These are phyloP conservation scores for Cephus sareptanus DNA, from an alignment of 2,888 invertebrate genomes.

Conservation along the genomic window DNA sequence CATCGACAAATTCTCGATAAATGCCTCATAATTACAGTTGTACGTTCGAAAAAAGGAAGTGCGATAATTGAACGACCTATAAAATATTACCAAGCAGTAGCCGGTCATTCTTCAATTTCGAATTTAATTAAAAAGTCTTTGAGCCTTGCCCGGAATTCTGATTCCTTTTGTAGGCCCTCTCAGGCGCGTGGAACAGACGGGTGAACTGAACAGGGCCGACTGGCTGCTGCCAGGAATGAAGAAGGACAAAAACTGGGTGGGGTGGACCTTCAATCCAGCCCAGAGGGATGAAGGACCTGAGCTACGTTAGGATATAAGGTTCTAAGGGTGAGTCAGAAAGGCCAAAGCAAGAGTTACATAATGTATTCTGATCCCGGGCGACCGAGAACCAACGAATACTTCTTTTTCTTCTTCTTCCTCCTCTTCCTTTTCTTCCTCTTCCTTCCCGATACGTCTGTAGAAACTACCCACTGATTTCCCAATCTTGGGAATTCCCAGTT, in stretches of 20 bases:
- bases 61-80: slow-evolving; percentile 30
- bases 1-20: too few species aligned
- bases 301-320: too few species aligned
- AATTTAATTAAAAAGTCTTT: slow-evolving; percentile 37
- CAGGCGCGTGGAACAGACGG: background rate
- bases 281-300: too few species aligned
- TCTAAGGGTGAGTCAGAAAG: background rate
- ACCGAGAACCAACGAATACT: slow-evolving; percentile 15
- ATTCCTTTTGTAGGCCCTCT: slow-evolving; percentile 23
- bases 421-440: slow-evolving; percentile 11
- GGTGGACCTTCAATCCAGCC: too few species aligned
- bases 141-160: slow-evolving; percentile 24
- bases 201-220: background rate
- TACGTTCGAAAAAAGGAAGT: slow-evolving; percentile 11
- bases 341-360: slow-evolving; percentile 17
- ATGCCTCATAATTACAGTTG: slow-evolving; percentile 21
- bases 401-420: slow-evolving; percentile 9
- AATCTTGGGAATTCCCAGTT: too few species aligned
- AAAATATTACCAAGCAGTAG: slow-evolving; percentile 24
- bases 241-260: slow-evolving; percentile 6
- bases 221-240: slow-evolving; percentile 16
- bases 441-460: background rate
- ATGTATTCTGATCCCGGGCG: slow-evolving; percentile 22
- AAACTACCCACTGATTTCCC: too few species aligned
- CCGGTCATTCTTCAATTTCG: slow-evolving; percentile 32